These are phyloP conservation scores for Sphecodes monilicornis DNA, from an alignment of 2,888 invertebrate genomes.

Conservation along the genomic window DNA sequence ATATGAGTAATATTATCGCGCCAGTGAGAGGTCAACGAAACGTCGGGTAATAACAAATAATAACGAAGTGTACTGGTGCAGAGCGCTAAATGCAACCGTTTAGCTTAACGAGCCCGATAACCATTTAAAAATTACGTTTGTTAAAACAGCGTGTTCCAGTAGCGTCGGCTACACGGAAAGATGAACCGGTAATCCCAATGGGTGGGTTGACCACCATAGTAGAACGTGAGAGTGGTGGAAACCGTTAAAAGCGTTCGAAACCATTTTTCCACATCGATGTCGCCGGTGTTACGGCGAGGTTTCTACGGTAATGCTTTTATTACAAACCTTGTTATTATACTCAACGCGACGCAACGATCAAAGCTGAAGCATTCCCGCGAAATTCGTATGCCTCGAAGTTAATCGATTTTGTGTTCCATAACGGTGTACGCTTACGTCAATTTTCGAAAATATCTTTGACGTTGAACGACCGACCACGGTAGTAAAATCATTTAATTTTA, in stretches of 20 bases:
- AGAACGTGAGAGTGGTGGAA: constrained; percentile 6
- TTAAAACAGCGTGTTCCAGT: background rate
- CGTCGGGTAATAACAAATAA: background rate
- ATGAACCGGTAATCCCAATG: constrained; percentile 5
- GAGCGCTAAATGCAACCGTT: background rate
- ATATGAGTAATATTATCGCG: background rate
- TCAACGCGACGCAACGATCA: constrained; percentile 16
- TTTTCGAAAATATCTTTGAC: constrained; percentile 45
- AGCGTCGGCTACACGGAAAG: background rate
- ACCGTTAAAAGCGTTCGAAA: constrained; percentile 27
- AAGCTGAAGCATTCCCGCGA: background rate
- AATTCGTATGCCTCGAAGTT: constrained; percentile 6
- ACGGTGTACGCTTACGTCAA: constrained; percentile 14
- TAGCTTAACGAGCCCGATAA: background rate
- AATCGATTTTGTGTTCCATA: constrained; percentile 36
- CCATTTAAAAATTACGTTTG: constrained; percentile 1
- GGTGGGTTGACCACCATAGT: background rate
- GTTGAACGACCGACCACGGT: background rate
- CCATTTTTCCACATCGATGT: constrained; percentile 23
- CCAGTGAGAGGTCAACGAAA: background rate
- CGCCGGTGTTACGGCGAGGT: constrained; percentile 1
- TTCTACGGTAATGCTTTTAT: constrained; percentile 29
- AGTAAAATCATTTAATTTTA: constrained; percentile 53
- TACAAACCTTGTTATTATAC: constrained; percentile 29
- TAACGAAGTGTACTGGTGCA: background rate